Evolutionary conservation across 2,888 invertebrate genomes (phyloP), one percentile per base, ranked within the genome.

Genomic region (Synanthedon andrenaeformis): DNA sequence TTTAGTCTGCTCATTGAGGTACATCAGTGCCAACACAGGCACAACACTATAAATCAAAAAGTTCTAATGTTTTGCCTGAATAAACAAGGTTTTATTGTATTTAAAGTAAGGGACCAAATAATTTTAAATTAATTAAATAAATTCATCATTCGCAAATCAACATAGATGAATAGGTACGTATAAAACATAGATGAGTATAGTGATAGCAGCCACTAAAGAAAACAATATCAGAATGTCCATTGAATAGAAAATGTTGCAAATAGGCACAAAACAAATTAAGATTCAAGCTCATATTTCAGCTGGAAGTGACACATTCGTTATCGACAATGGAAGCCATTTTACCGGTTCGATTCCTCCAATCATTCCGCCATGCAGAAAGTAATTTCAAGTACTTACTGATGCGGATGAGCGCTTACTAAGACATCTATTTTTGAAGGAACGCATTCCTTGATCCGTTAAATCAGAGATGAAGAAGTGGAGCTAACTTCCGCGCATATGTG

Each of bases 261-360:
- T 49, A 10, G 49, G 19, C 49, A 56, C 56, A 57, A 59, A 55
- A 57, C 55, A 54, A 58, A 62, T 59, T 59, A 57, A 57, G 70
- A 73, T 65, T 65, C 70, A 67, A 62, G 70, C 62, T 74, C 74
- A 72, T 74, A 76, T 79, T 73, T 72, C 74, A 64, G 69, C 77
- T 81, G 81, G 70, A 79, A 77, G 74, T 79, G 80, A 82, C 82
- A 82, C 76, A 80, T 79, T 77, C 81, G 78, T 82, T 79, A 79
- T 72, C 72, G 70, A 74, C 75, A 78, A 76, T 76, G 72, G 74
- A 65, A 65, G 67, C 71, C 74, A 71, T 79, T 80, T 82, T 76
- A 74, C 75, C 82, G 80, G 78, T 80, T 79, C 82, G 78, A 75
- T 82, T 81, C 79, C 67, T 71, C 72, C 76, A 79, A 79, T 82